phyloP scores from a whole-genome alignment of 2,797 vertebrate genomes.

The Gymnoscopelus braueri region DNA sequence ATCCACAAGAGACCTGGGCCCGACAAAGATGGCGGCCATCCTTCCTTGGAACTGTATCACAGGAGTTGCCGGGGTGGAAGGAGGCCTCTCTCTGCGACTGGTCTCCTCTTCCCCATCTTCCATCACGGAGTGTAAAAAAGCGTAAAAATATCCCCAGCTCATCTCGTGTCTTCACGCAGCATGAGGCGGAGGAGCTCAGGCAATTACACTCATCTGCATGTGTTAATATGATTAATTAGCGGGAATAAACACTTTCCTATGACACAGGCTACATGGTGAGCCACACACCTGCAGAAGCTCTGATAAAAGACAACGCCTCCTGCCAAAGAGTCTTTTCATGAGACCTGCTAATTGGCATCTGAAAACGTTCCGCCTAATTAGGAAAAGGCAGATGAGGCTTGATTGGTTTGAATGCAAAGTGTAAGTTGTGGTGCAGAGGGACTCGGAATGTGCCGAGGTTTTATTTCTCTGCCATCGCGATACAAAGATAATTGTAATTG shows the following conservation, averaged over 20 bases:
- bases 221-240: conserved; percentile 89
- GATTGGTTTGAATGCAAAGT: conserved; percentile 84
- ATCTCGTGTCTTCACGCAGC: conserved; percentile 72
- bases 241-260: conserved; percentile 85
- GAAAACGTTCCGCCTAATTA: conserved; percentile 85
- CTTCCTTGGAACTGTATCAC: conserved; percentile 51
- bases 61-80: conserved; percentile 34
- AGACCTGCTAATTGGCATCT: conserved; percentile 87
- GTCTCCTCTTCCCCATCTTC: conserved; percentile 27
- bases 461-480: conserved; percentile 78
- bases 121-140: conserved; percentile 38
- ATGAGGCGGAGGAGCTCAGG: conserved; percentile 76
- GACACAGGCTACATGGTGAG: conserved; percentile 80
- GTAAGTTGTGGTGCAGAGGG: conserved; percentile 77
- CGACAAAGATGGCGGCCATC: conserved; percentile 33
- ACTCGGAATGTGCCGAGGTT: conserved; percentile 79
- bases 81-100: conserved; percentile 12
- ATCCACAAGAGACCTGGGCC: not conserved
- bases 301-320: conserved; percentile 82
- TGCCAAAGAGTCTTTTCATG: conserved; percentile 81
- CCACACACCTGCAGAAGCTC: conserved; percentile 82
- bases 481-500: conserved; percentile 86
- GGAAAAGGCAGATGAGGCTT: conserved; percentile 84
- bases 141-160: conserved; percentile 70
- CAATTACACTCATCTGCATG: conserved; percentile 87